phyloP scores from a whole-genome alignment of 2,797 vertebrate species.

The Crenuchus spilurus region DNA sequence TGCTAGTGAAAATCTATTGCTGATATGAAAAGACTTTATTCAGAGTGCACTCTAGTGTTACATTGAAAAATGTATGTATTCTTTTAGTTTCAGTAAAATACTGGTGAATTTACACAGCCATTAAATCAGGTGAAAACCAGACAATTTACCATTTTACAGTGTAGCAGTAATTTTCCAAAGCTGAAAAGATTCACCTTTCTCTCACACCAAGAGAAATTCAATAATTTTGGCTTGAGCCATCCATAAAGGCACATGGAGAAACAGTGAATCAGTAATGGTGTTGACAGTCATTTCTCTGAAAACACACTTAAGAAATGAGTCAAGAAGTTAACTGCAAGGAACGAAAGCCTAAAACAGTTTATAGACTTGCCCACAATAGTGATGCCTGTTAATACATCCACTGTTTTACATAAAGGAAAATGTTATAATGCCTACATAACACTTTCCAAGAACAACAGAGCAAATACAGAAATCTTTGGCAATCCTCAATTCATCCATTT shows the following conservation, averaged over 20 bases:
- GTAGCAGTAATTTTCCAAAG: slow-evolving; percentile 28
- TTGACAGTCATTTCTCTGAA: background rate
- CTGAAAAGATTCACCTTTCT: background rate
- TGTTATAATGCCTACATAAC: background rate
- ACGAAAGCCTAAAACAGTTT: background rate
- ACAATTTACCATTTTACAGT: slow-evolving; percentile 16
- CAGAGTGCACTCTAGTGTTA: slow-evolving; percentile 1
- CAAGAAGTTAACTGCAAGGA: background rate
- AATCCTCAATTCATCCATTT: background rate
- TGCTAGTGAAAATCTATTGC: background rate
- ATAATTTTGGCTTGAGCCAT: background rate
- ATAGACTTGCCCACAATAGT: background rate
- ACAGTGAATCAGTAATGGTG: background rate
- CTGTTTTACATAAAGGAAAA: background rate
- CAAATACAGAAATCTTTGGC: background rate
- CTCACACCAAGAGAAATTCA: background rate
- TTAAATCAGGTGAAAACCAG: slow-evolving; percentile 22
- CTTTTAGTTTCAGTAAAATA: slow-evolving; percentile 10
- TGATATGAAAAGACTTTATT: slow-evolving; percentile 1
- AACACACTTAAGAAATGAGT: background rate
- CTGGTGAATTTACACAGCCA: slow-evolving; percentile 17
- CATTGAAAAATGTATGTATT: slow-evolving; percentile 1
- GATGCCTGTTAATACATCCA: background rate
- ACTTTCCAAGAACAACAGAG: slow-evolving; percentile 3
- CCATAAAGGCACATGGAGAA: background rate